phyloP scores from a whole-genome alignment of 1,140 invertebrate genomes.

The Pogonomyrmex barbatus region DNA sequence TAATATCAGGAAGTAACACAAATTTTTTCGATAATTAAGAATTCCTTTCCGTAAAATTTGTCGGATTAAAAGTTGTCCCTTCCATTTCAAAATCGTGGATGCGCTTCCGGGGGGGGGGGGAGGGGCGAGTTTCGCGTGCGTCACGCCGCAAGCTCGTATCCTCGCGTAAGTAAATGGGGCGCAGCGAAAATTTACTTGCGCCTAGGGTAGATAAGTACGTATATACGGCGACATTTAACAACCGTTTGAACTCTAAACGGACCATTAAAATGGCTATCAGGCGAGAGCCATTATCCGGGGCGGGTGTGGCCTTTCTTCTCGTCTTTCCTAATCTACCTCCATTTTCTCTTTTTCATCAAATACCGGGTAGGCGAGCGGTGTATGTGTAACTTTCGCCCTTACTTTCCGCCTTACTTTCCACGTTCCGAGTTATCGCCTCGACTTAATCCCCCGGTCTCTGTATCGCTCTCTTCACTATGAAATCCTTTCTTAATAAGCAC shows the following conservation, averaged over 20 bases:
- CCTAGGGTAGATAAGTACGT: constrained; percentile 36
- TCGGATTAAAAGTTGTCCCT: neutral
- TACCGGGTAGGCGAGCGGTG: neutral
- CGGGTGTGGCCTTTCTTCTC: constrained; percentile 64
- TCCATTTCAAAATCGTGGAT: neutral
- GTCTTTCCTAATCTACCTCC: constrained; percentile 4
- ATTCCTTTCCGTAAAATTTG: neutral
- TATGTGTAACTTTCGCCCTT: constrained; percentile 20
- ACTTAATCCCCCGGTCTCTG: constrained; percentile 26
- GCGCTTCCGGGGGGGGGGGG: neutral
- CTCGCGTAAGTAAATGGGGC: constrained; percentile 25
- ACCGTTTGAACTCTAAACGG: constrained; percentile 71
- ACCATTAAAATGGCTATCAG: constrained; percentile 75
- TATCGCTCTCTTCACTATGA: neutral
- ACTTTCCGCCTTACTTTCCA: constrained; percentile 9
- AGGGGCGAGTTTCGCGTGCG: constrained; percentile 30
- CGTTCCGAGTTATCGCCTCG: neutral
- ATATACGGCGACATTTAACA: constrained; percentile 64
- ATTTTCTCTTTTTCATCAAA: constrained; percentile 45
- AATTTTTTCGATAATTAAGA: neutral
- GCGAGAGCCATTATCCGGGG: constrained; percentile 64
- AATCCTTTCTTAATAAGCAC: neutral
- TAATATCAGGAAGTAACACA: neutral
- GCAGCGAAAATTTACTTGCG: constrained; percentile 37
- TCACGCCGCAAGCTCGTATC: constrained; percentile 4